A percentile compares a stretch with the other conserved stretches of the same genome.
Evolutionary conservation across 2,797 vertebrate genomes (phyloP).

Genomic region (Galago senegalensis): DNA sequence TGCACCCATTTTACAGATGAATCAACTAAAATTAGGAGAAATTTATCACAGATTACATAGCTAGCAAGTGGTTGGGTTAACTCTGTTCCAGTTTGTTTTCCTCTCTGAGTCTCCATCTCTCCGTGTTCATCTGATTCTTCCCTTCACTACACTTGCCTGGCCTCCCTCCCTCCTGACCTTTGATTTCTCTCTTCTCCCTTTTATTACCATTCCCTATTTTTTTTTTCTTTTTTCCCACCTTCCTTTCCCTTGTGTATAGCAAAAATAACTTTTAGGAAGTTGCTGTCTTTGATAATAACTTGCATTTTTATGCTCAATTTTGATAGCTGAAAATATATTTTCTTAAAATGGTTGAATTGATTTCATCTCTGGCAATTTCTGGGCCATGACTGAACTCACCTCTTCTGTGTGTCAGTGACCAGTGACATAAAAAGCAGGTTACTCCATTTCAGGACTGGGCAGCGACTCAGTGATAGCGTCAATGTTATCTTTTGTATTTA

Average conservation of each 20-base stretch:
- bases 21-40: conserved; percentile 14
- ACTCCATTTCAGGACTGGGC: not conserved
- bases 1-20: not conserved
- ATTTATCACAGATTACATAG: not conserved
- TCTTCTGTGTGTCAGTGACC: not conserved
- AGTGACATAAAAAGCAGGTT: not conserved
- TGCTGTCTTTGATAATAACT: not conserved
- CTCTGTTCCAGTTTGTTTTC: not conserved
- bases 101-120: not conserved
- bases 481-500: not conserved
- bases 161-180: not conserved
- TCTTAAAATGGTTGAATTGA: not conserved
- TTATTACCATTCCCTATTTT: not conserved
- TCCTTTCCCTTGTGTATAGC: not conserved
- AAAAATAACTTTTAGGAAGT: conserved; percentile 6
- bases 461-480: not conserved
- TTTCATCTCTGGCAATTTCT: not conserved
- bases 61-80: not conserved
- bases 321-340: not conserved
- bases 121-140: not conserved
- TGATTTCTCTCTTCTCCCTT: not conserved
- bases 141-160: not conserved
- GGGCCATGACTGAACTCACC: not conserved
- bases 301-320: not conserved
- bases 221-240: not conserved